Base-by-base conservation (phyloP, 2,113 vertebrate genomes). In the Glareola pratincola region DNA sequence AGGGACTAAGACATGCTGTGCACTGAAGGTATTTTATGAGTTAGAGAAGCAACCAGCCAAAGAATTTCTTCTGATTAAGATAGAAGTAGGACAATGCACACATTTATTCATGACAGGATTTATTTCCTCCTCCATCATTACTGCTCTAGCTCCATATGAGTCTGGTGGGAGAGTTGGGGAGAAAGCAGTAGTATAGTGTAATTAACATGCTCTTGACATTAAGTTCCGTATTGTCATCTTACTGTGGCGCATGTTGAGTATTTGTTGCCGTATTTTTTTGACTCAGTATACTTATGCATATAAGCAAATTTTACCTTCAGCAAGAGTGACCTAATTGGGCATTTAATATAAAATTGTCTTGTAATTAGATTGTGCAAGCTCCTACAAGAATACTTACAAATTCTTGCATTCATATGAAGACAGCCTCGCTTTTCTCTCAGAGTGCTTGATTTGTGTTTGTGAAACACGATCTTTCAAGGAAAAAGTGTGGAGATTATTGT, bases 381-480 rank as follows among this genome's bases (percentile, higher is more conserved):
- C 66, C 91, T 93, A 30, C 72, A 96, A 86, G 59, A 95, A 82
- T 97, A 83, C 94, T 96, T 97, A 90, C 88, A 95, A 96, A 94
- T 96, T 95, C 69, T 95, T 96, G 62, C 47, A 43, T 80, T 96
- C 71, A 54, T 81, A 77, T 93, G 92, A 96, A 94, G 92, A 87
- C 71, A 95, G 66, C 66, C 68, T 68, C 86, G 76, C 66, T 90
- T 93, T 94, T 95, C 88, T 96, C 59, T 82, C 87, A 80, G 85
- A 96, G 62, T 67, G 84, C 96, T 97, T 97, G 93, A 89, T 97
- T 85, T 90, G 94, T 97, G 91, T 95, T 95, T 88, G 79, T 96
- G 97, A 97, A 97, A 97, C 94, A 96, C 30, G 57, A 78, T 96
- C 93, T 95, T 97, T 97, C 97, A 94, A 92, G 95, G n/a, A 97